Conservation (phyloP, 2,113 vertebrate genomes). For the Cephalopterus ornatus region DNA sequence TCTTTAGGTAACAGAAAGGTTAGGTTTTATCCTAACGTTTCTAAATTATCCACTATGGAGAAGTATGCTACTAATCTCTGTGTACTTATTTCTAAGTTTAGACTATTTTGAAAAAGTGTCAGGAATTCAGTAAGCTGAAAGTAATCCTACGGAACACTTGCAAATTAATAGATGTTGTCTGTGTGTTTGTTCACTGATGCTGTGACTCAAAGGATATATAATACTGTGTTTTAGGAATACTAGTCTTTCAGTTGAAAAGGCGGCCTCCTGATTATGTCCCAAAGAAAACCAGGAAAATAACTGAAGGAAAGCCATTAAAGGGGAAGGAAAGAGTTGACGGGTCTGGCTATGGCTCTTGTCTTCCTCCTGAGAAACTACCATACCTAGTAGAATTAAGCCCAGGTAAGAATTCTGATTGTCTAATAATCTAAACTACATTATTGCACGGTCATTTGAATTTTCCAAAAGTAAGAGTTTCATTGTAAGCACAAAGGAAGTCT, state of each 20-base stretch:
- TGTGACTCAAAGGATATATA: not conserved
- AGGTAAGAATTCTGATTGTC: constrained; percentile 69
- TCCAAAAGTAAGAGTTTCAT: not conserved
- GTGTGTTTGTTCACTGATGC: not conserved
- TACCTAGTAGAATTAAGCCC: constrained; percentile 96
- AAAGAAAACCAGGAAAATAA: constrained; percentile 83
- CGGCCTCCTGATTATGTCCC: constrained; percentile 85
- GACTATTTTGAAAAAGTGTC: not conserved
- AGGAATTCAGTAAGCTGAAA: not conserved
- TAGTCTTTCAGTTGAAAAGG: constrained; percentile 96
- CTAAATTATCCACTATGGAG: not conserved
- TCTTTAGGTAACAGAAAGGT: not conserved
- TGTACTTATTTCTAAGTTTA: not conserved
- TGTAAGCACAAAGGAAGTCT: not conserved
- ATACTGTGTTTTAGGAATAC: constrained; percentile 73
- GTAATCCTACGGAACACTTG: not conserved
- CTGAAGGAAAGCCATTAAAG: constrained; percentile 78
- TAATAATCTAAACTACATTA: not conserved
- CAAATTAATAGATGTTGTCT: not conserved
- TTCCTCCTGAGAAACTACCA: constrained; percentile 91
- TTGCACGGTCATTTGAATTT: not conserved
- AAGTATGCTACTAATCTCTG: not conserved
- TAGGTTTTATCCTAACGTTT: not conserved
- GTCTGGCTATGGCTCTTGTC: constrained; percentile 72
- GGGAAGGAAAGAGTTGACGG: constrained; percentile 79